phyloP scores from a whole-genome alignment of 2,888 invertebrate genomes.

The Strigamia transsilvanica region DNA sequence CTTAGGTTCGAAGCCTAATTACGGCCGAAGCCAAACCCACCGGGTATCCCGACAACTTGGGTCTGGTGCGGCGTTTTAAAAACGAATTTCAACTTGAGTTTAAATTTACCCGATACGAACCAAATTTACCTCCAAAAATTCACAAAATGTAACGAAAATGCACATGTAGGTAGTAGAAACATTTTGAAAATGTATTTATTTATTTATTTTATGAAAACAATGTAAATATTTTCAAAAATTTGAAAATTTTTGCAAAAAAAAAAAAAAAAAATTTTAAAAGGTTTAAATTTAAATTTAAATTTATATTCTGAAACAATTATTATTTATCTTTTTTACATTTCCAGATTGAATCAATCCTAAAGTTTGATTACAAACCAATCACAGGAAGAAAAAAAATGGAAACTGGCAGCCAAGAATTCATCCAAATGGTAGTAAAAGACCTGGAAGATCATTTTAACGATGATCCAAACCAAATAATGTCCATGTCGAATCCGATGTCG shows the following conservation, averaged over 20 bases:
- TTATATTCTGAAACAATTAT: not conserved
- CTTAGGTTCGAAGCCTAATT: slow-evolving; percentile 10
- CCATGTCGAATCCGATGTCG: not conserved
- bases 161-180: too few species aligned
- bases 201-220: not conserved
- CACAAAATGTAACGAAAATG: too few species aligned
- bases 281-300: too few species aligned
- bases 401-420: slow-evolving; percentile 52
- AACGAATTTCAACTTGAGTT: not conserved
- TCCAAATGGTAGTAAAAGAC: slow-evolving; percentile 51
- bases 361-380: not conserved
- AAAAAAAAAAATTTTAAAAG: too few species aligned
- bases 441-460: slow-evolving; percentile 50
- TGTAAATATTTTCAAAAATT: too few species aligned
- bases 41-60: slow-evolving; percentile 4
- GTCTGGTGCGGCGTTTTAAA: not conserved
- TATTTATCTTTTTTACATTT: not conserved
- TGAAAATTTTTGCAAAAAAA: too few species aligned
- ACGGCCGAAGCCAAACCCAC: not conserved
- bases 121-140: not conserved
- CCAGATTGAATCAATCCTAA: not conserved
- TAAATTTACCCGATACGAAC: not conserved
- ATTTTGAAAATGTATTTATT: not conserved
- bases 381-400: slow-evolving; percentile 17
- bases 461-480: slow-evolving; percentile 46